These are phyloP conservation scores for Psephotus haematonotus DNA, from an alignment of 2,113 vertebrate genomes.

Conservation along the genomic window DNA sequence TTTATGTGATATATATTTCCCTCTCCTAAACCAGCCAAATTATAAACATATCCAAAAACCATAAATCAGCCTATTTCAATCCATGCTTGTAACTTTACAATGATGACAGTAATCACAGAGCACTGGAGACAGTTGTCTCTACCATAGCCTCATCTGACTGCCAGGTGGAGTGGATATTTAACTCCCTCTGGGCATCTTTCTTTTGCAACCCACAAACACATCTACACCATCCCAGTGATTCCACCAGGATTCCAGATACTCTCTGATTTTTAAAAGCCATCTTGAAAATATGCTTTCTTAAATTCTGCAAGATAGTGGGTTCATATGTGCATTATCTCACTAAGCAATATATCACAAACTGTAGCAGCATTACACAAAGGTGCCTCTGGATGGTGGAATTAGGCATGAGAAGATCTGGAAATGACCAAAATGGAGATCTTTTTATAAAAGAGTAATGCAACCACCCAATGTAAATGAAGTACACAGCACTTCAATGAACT, in stretches of 20 bases:
- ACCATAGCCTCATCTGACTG: neutral
- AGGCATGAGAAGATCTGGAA: neutral
- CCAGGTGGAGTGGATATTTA: neutral
- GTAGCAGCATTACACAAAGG: accelerated
- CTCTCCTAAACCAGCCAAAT: neutral
- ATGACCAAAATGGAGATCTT: neutral
- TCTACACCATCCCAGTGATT: neutral
- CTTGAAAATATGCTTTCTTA: neutral
- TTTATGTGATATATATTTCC: neutral
- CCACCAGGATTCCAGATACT: neutral
- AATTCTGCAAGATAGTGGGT: neutral
- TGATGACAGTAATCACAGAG: neutral
- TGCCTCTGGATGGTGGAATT: neutral
- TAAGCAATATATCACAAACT: too few species aligned
- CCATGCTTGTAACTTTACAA: neutral
- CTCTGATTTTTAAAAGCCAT: neutral
- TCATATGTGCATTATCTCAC: neutral
- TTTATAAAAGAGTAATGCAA: neutral
- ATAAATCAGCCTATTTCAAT: neutral
- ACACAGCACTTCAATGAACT: neutral
- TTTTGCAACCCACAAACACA: neutral
- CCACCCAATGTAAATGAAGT: neutral
- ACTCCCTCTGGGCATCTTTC: neutral
- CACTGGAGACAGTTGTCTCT: neutral
- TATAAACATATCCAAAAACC: neutral